A percentile compares a stretch with the other conserved stretches of the same genome.
These are phyloP conservation scores for Eupeodes corollae DNA, from an alignment of 1,140 invertebrate genomes.

Conservation along the genomic window DNA sequence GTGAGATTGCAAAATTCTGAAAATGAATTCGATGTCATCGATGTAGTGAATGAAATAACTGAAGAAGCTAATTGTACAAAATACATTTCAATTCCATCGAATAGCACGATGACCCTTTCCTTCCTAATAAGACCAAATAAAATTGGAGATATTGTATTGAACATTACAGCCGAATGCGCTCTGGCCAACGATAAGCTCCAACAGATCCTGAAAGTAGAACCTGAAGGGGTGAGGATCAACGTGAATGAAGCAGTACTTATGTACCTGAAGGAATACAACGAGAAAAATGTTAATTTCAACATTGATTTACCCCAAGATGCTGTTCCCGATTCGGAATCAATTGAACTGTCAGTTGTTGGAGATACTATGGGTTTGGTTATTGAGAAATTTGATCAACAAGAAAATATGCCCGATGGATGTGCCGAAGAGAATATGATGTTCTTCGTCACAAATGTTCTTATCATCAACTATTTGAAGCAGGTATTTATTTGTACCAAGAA, in stretches of 20 bases:
- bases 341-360: conserved; percentile 62
- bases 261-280: conserved; percentile 51
- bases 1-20: conserved; percentile 72
- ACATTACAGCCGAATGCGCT: conserved; percentile 57
- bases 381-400: conserved; percentile 60
- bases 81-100: conserved; percentile 50
- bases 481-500: too few relatives aligned
- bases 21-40: conserved; percentile 68
- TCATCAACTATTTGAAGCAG: conserved; percentile 56
- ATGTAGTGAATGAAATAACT: conserved; percentile 42
- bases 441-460: conserved; percentile 80
- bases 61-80: conserved; percentile 47
- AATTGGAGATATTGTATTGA: conserved; percentile 61
- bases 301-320: conserved; percentile 58
- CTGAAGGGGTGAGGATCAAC: conserved; percentile 70
- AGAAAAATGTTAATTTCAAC: conserved; percentile 48
- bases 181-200: conserved; percentile 62
- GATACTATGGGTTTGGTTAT: conserved; percentile 66
- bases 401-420: conserved; percentile 79
- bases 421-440: conserved; percentile 93
- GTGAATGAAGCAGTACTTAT: conserved; percentile 64
- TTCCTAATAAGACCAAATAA: conserved; percentile 69
- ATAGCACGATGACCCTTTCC: conserved; percentile 55
- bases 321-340: conserved; percentile 54
- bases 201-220: conserved; percentile 57